Percentiles rank a stretch among this genome's conserved stretches.
phyloP scores from a whole-genome alignment of 2,888 invertebrate species.

The Caenorhabditis sp. region DNA sequence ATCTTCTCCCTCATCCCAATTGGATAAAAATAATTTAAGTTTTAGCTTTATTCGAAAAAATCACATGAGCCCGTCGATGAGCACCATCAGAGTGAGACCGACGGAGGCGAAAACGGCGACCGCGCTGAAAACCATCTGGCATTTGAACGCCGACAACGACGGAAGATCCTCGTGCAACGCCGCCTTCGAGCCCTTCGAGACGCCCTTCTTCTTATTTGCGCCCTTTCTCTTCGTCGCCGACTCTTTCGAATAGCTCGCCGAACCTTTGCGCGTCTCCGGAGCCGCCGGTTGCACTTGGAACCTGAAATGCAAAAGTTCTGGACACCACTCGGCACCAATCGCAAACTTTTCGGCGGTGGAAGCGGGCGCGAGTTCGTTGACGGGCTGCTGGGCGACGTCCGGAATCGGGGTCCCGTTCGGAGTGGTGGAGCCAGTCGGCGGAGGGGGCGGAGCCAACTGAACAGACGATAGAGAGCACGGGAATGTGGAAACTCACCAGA shows the following conservation, averaged over 20 bases:
- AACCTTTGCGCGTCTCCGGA: conserved; percentile 3
- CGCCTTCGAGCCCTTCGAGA: not conserved
- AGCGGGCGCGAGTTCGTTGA: conserved; percentile 21
- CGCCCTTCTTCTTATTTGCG: conserved; percentile 2
- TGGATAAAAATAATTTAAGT: no score
- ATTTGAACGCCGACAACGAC: conserved; percentile 13
- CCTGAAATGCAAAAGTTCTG: not conserved
- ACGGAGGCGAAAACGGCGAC: conserved; percentile 21
- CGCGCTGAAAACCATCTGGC: conserved; percentile 28
- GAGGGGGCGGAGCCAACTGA: conserved; percentile 39
- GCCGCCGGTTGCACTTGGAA: conserved; percentile 26
- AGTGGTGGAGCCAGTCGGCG: not conserved
- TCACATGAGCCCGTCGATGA: conserved; percentile 26
- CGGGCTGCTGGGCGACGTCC: not conserved
- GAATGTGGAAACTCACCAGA: conserved; percentile 16
- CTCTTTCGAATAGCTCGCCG: conserved; percentile 22
- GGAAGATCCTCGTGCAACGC: conserved; percentile 6
- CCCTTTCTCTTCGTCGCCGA: conserved; percentile 3
- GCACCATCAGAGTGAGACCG: conserved; percentile 28
- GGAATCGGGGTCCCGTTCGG: not conserved
- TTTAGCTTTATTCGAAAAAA: no score
- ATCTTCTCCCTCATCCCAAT: no score
- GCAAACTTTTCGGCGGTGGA: conserved; percentile 27
- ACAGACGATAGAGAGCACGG: not conserved
- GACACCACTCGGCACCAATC: not conserved